These are phyloP conservation scores for Lottia scabra DNA, from an alignment of 2,888 invertebrate species.

Conservation along the genomic window DNA sequence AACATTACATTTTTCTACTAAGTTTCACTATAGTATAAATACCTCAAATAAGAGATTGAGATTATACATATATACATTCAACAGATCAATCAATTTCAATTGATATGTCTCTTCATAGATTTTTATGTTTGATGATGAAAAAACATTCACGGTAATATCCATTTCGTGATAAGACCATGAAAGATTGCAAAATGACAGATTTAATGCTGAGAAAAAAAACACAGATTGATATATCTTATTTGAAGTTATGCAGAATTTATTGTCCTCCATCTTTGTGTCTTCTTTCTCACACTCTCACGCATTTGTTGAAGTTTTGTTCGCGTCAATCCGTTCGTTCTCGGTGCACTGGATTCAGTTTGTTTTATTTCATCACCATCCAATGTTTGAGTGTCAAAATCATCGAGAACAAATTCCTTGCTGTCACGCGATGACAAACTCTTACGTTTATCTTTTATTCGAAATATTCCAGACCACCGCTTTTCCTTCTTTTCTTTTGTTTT, in stretches of 20 bases:
- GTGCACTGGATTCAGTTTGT: not conserved
- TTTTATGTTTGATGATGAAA: too few relatives aligned
- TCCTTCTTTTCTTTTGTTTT: not conserved
- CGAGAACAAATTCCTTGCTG: not conserved
- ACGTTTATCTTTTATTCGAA: not conserved
- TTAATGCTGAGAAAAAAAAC: too few relatives aligned
- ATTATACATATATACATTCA: too few relatives aligned
- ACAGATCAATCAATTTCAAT: too few relatives aligned
- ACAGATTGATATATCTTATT: too few relatives aligned
- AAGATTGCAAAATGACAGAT: too few relatives aligned
- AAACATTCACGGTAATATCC: too few relatives aligned
- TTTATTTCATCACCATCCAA: not conserved
- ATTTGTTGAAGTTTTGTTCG: conserved; percentile 22
- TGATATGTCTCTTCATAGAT: too few relatives aligned
- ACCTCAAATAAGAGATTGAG: too few relatives aligned
- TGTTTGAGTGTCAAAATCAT: not conserved
- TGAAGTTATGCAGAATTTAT: conserved; percentile 18
- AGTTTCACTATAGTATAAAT: too few relatives aligned
- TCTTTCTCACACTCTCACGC: conserved; percentile 30
- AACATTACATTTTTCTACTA: too few relatives aligned
- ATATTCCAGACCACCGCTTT: not conserved
- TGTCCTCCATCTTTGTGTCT: conserved; percentile 36
- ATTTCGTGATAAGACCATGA: too few relatives aligned
- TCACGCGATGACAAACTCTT: not conserved
- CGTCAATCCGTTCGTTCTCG: not conserved